Evolutionary conservation across 1,140 invertebrate genomes (phyloP), one percentile per base, ranked within the genome.

Genomic region (Solen grandis): DNA sequence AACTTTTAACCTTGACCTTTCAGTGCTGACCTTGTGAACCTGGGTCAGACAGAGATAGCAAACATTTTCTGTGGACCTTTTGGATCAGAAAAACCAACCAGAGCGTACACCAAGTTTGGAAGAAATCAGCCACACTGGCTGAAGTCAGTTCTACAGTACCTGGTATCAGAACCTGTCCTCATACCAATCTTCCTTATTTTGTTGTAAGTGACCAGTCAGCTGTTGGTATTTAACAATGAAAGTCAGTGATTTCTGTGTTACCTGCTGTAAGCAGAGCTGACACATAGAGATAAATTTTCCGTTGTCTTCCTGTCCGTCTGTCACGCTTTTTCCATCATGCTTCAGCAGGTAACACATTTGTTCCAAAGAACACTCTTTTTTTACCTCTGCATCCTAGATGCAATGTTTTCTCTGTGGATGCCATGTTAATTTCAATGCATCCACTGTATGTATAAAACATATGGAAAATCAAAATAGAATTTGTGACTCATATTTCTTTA

Each of bases 91-190:
- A 84, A 83, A 54, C 85, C 85, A 5, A 86, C 83, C n/a, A 68
- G 54, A 19, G 63, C 81, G 14, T 86, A 83, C 46, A 80, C 70
- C 8, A 77, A 65, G 19, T 84, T 84, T 59, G 50, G 68, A 19
- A 5, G 13, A 10, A 25, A 83, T 27, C 65, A 72, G 13, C 29
- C 63, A 13, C 10, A 68, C 4, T 41, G 36, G 62, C n/a, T 83
- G 13, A 52, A 55, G 14, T 19, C 38, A 1, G 36, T 75, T 1
- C 35, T 86, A 22, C 10, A 63, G 14, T 84, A 77, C 62, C 31
- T 84, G 0, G 68, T 75, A 2, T 86, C 85, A n/a, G 85, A 84
- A 59, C 60, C 76, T 27, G 80, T 84, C n/a, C 55, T 83, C 5
- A 66, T 86, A 22, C 75, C 84, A 2, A 13, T 81, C 8, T 82